A percentile compares a stretch with the other conserved stretches of the same genome.
Evolutionary conservation across 2,888 invertebrate genomes (phyloP).

Genomic region (Drosophila mulleri): DNA sequence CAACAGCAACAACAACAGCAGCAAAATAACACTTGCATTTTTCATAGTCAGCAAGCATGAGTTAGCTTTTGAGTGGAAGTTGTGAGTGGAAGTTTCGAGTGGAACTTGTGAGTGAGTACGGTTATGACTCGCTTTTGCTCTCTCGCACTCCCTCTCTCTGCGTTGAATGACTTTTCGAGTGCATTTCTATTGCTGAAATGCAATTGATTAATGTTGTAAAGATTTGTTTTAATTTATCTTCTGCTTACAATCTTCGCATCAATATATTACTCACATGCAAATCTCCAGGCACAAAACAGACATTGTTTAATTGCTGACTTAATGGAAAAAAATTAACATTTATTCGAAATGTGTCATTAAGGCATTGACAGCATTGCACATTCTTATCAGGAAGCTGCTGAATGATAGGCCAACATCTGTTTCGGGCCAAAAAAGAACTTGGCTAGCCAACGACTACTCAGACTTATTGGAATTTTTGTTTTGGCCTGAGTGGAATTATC

Average conservation of each 20-base stretch:
- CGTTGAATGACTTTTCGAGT: slow-evolving; percentile 74
- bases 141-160: background rate
- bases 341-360: slow-evolving; percentile 59
- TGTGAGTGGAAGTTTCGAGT: slow-evolving; percentile 13
- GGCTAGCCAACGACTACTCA: background rate
- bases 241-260: slow-evolving; percentile 49
- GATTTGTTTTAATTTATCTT: slow-evolving; percentile 69
- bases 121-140: slow-evolving; percentile 2
- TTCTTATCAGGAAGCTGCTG: slow-evolving; percentile 55
- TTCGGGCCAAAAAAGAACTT: background rate
- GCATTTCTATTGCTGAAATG: slow-evolving; percentile 48
- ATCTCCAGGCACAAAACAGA: slow-evolving; percentile 45
- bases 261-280: slow-evolving; percentile 40
- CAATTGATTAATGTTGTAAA: slow-evolving; percentile 74
- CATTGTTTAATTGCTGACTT: slow-evolving; percentile 65
- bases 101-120: slow-evolving; percentile 14
- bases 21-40: slow-evolving; percentile 75
- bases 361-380: slow-evolving; percentile 61
- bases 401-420: slow-evolving; percentile 17
- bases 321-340: slow-evolving; percentile 13
- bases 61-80: slow-evolving; percentile 50
- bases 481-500: background rate
- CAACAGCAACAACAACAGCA: slow-evolving; percentile 17
- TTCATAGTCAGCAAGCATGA: slow-evolving; percentile 45
- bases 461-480: too few relatives aligned